Evolutionary conservation across 2,797 vertebrate species (phyloP).

Genomic region (Gallirallus australis): DNA sequence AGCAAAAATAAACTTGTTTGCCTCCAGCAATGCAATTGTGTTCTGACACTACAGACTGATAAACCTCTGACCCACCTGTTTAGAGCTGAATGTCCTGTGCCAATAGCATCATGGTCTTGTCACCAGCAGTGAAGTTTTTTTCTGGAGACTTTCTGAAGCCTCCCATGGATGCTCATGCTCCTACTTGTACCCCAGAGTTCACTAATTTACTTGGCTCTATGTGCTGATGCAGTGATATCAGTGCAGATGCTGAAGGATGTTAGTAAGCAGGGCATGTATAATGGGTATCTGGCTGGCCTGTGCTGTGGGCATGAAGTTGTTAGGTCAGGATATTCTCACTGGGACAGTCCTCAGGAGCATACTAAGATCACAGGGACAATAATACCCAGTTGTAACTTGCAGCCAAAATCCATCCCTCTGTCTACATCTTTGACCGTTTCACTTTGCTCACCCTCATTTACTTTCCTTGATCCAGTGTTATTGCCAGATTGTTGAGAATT

Average conservation of each 20-base stretch:
- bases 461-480: not conserved
- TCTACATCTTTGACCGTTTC: not conserved
- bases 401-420: not conserved
- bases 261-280: not conserved
- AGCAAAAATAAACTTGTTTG: not conserved
- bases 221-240: too few species aligned
- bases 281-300: not conserved
- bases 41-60: not conserved
- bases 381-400: not conserved
- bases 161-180: not conserved
- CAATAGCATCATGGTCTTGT: not conserved
- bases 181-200: not conserved
- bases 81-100: not conserved
- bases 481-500: not conserved
- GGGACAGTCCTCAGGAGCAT: not conserved
- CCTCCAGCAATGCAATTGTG: not conserved
- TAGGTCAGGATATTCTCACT: not conserved
- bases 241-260: not conserved
- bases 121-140: not conserved
- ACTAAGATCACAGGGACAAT: accelerated
- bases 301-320: not conserved
- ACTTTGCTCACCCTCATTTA: not conserved
- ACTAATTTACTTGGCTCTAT: not conserved
- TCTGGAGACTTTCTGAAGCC: not conserved
- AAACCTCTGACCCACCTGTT: not conserved